phyloP scores from a whole-genome alignment of 2,113 vertebrate genomes.

The Panthera tigris region DNA sequence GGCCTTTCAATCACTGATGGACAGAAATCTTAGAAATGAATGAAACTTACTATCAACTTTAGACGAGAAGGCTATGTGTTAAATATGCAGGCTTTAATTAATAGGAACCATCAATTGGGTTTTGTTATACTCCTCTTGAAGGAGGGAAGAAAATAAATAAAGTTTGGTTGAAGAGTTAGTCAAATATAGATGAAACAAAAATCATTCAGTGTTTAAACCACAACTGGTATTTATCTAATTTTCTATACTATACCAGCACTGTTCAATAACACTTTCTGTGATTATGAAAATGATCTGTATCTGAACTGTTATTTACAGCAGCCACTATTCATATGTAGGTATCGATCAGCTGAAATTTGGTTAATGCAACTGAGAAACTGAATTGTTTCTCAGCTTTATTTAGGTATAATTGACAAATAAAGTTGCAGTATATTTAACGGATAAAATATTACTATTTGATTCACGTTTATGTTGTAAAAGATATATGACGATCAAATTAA shows the following conservation, averaged over 20 bases:
- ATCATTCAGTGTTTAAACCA: background rate
- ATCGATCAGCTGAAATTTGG: background rate
- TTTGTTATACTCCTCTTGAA: slow-evolving; percentile 15
- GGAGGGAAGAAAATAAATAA: background rate
- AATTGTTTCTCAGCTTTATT: background rate
- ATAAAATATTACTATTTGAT: background rate
- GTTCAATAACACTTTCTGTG: background rate
- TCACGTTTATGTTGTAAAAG: background rate
- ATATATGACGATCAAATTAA: background rate
- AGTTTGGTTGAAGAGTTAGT: background rate
- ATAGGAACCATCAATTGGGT: background rate
- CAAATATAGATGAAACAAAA: background rate
- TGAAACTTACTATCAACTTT: background rate
- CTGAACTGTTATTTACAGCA: background rate
- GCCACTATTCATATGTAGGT: background rate
- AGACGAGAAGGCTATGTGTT: background rate
- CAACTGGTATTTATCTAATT: background rate
- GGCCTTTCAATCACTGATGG: background rate
- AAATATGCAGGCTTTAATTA: background rate
- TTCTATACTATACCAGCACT: background rate
- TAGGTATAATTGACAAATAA: background rate
- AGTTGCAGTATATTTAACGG: background rate
- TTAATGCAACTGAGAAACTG: background rate
- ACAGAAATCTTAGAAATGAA: background rate
- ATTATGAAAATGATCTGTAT: background rate